These are phyloP conservation scores for Zenarchopterus dispar DNA, from an alignment of 2,797 vertebrate species.

Conservation along the genomic window DNA sequence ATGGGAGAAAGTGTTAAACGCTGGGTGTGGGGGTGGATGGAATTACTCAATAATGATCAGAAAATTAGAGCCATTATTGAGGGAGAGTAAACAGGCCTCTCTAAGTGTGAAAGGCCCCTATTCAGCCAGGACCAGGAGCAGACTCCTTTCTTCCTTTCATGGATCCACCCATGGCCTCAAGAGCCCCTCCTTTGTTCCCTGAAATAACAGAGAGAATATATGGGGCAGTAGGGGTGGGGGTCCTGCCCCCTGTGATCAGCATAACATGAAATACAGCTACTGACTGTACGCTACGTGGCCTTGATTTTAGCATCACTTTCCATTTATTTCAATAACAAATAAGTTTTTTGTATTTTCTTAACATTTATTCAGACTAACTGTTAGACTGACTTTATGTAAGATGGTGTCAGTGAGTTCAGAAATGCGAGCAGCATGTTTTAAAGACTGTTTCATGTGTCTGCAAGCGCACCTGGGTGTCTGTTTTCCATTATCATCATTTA, in stretches of 20 bases:
- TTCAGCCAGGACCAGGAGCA: slow-evolving; percentile 81
- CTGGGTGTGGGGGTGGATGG: slow-evolving; percentile 74
- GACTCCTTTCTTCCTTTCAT: slow-evolving; percentile 78
- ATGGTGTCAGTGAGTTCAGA: slow-evolving; percentile 30
- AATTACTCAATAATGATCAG: slow-evolving; percentile 87
- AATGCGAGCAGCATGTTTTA: slow-evolving; percentile 30
- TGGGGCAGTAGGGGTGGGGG: slow-evolving; percentile 46
- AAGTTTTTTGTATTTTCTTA: background rate
- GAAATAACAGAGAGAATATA: slow-evolving; percentile 78
- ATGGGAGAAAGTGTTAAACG: slow-evolving; percentile 66
- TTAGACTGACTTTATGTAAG: slow-evolving; percentile 31
- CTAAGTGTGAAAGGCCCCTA: slow-evolving; percentile 82
- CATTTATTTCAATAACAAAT: slow-evolving; percentile 2
- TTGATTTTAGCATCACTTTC: background rate
- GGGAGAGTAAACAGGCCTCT: slow-evolving; percentile 86
- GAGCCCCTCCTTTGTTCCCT: slow-evolving; percentile 80
- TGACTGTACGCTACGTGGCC: slow-evolving; percentile 27
- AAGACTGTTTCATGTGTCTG: slow-evolving; percentile 29
- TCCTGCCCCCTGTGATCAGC: slow-evolving; percentile 39
- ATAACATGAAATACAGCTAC: slow-evolving; percentile 40
- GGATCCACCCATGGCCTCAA: slow-evolving; percentile 80
- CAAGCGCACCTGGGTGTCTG: slow-evolving; percentile 52
- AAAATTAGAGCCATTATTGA: slow-evolving; percentile 87
- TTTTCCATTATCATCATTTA: slow-evolving; percentile 22
- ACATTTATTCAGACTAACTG: slow-evolving; percentile 19